These are phyloP conservation scores for Cyclargus thomasi DNA, from an alignment of 1,140 invertebrate species.

Conservation along the genomic window DNA sequence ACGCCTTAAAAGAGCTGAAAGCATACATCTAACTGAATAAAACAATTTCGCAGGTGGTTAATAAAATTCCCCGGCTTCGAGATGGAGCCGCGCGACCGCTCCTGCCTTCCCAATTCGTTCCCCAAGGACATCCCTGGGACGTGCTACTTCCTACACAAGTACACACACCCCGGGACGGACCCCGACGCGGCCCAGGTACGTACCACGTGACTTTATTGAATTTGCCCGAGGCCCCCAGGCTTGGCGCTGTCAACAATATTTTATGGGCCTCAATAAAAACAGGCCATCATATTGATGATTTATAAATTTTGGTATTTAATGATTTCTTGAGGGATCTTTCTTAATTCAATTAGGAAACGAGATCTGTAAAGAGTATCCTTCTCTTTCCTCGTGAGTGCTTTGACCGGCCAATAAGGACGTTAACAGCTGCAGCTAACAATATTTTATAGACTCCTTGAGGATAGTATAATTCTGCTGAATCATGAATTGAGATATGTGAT, in stretches of 20 bases:
- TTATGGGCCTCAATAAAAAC: slow-evolving; percentile 4
- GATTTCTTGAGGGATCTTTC: no score
- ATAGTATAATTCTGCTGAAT: no score
- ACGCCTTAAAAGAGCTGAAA: no score
- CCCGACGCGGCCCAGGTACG: slow-evolving; percentile 73
- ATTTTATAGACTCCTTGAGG: no score
- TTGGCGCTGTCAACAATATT: slow-evolving; percentile 21
- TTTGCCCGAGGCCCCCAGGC: slow-evolving; percentile 9
- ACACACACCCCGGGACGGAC: slow-evolving; percentile 82
- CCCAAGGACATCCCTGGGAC: slow-evolving; percentile 85
- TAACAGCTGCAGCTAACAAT: no score
- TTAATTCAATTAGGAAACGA: no score
- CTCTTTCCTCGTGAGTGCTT: no score
- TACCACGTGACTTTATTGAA: slow-evolving; percentile 18
- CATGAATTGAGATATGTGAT: no score
- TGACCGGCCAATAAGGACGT: no score
- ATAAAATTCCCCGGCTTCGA: slow-evolving; percentile 84
- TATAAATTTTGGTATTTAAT: no score
- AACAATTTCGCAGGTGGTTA: slow-evolving; percentile 79
- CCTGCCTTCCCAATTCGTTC: slow-evolving; percentile 90
- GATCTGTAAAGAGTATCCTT: no score
- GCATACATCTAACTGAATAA: not conserved
- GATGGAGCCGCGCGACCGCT: slow-evolving; percentile 83
- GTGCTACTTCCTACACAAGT: slow-evolving; percentile 90
- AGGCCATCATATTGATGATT: no score